These are phyloP conservation scores for Drosophila austrosaltans DNA, from an alignment of 2,888 invertebrate genomes.

Conservation along the genomic window DNA sequence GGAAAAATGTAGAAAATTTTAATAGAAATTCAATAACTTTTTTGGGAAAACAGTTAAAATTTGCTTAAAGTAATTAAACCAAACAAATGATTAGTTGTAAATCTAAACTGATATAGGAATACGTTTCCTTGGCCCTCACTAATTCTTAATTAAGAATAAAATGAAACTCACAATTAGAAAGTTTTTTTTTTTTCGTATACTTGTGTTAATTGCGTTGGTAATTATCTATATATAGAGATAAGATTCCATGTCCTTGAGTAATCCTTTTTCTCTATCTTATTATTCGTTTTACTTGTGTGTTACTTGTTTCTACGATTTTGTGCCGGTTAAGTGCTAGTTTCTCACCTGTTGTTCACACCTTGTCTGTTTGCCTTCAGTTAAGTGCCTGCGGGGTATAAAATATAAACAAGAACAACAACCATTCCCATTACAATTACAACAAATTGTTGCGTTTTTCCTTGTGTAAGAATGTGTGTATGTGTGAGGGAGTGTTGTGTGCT, in stretches of 20 bases:
- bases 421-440: slow-evolving; percentile 4
- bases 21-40: too few species aligned
- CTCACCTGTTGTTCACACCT: slow-evolving; percentile 13
- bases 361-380: slow-evolving; percentile 7
- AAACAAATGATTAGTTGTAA: too few species aligned
- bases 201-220: too few species aligned
- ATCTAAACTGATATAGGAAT: too few species aligned
- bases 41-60: too few species aligned
- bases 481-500: slow-evolving; percentile 7
- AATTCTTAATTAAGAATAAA: background rate
- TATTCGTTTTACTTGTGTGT: background rate
- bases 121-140: too few species aligned
- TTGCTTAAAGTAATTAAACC: too few species aligned
- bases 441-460: slow-evolving; percentile 9
- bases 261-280: too few species aligned
- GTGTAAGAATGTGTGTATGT: slow-evolving; percentile 4
- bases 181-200: background rate
- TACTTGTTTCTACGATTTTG: background rate
- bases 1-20: too few species aligned
- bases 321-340: background rate
- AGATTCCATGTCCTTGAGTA: too few species aligned
- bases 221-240: too few species aligned
- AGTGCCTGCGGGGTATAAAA: background rate
- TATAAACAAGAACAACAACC: background rate
- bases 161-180: background rate